phyloP scores from a whole-genome alignment of 1,140 invertebrate species.

The Bradysia coprophila region DNA sequence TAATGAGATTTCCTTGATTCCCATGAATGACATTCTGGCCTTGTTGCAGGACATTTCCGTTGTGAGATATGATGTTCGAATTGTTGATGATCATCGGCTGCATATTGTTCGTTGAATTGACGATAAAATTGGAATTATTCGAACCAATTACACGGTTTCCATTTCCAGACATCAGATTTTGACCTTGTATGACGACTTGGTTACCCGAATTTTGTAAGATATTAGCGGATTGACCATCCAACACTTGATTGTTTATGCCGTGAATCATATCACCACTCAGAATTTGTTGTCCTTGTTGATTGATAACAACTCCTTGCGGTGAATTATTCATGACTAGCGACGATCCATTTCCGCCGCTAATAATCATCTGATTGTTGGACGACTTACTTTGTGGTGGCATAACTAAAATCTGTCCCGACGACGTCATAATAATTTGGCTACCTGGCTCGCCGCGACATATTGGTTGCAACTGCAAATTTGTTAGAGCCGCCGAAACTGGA shows the following conservation, averaged over 20 bases:
- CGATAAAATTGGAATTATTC: background rate
- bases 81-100: constrained; percentile 2
- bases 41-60: background rate
- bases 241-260: background rate
- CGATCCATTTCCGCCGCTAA: background rate
- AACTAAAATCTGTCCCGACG: constrained; percentile 25
- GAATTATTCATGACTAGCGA: background rate
- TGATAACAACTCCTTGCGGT: constrained; percentile 1
- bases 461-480: background rate
- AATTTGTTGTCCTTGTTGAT: background rate
- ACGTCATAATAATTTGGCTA: constrained; percentile 22
- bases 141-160: background rate
- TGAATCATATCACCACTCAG: background rate
- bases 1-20: background rate
- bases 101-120: background rate
- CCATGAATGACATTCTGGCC: background rate
- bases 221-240: background rate
- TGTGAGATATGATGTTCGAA: constrained; percentile 1
- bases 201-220: constrained; percentile 1
- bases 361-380: constrained; percentile 8
- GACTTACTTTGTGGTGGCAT: constrained; percentile 23
- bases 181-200: background rate
- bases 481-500: background rate
- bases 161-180: background rate
- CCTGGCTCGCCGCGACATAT: constrained; percentile 1